Percentiles rank a stretch among this genome's conserved stretches.
Evolutionary conservation across 2,113 vertebrate species (phyloP).

Genomic region (Mesoclemmys tuberculata): DNA sequence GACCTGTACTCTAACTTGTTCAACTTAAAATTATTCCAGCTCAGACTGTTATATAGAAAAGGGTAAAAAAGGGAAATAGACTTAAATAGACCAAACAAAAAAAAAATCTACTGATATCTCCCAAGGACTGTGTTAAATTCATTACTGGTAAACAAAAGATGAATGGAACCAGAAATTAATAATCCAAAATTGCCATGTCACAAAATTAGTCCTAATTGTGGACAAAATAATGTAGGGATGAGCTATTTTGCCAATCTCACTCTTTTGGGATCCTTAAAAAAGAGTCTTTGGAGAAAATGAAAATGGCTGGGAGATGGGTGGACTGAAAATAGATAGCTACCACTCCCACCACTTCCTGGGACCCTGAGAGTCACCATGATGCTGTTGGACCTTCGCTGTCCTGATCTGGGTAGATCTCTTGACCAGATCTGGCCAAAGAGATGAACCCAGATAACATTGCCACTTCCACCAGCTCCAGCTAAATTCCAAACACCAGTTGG

Average conservation of each 20-base stretch:
- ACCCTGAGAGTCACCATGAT: background rate
- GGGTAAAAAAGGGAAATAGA: background rate
- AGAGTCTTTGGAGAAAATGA: background rate
- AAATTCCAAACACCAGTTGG: background rate
- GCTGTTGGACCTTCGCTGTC: background rate
- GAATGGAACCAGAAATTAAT: background rate
- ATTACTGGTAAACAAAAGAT: background rate
- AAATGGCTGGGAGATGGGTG: background rate
- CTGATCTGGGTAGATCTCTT: background rate
- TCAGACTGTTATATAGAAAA: background rate
- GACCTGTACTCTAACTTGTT: fast-evolving
- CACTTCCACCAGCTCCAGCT: background rate
- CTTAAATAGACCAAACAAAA: background rate
- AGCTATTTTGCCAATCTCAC: background rate
- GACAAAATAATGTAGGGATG: background rate
- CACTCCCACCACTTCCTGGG: background rate
- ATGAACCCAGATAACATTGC: background rate
- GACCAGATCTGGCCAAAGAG: background rate
- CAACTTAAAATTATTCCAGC: background rate
- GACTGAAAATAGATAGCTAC: background rate
- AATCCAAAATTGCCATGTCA: background rate
- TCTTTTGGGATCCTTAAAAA: too few species aligned
- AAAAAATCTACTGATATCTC: background rate
- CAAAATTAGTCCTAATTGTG: background rate
- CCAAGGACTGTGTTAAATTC: background rate